phyloP scores from a whole-genome alignment of 2,113 vertebrate genomes.

The Oreotrochilus melanogaster region DNA sequence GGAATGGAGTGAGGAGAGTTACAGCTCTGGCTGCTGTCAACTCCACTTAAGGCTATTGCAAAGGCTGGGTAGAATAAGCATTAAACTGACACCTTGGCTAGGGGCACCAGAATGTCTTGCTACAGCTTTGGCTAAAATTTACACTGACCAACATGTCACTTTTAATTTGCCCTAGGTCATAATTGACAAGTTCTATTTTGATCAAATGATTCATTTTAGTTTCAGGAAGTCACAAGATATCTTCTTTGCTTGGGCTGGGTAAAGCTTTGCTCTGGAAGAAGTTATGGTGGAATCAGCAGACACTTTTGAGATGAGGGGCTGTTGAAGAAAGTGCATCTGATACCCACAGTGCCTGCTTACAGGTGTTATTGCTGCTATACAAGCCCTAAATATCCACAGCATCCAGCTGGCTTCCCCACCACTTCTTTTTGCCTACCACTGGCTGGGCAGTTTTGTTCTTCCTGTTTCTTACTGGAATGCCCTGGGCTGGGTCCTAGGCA shows the following conservation, averaged over 20 bases:
- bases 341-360: not conserved
- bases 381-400: not conserved
- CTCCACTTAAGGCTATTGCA: not conserved
- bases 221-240: not conserved
- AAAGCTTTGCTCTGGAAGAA: not conserved
- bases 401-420: not conserved
- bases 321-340: accelerated
- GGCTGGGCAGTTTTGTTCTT: not conserved
- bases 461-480: not conserved
- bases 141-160: accelerated
- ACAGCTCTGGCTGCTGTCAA: not conserved
- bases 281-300: not conserved
- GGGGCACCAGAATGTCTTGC: not conserved
- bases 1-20: not conserved
- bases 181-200: not conserved
- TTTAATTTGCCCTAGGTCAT: not conserved
- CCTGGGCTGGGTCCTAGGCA: not conserved
- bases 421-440: not conserved
- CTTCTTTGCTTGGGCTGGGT: not conserved
- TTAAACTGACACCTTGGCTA: not conserved
- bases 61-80: not conserved
- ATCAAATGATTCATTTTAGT: not conserved
- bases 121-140: not conserved
- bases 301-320: not conserved
- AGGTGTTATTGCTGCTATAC: not conserved